Percentiles rank a stretch among this genome's conserved stretches.
These are phyloP conservation scores for Linyphia triangularis DNA, from an alignment of 2,888 invertebrate species.

Conservation along the genomic window DNA sequence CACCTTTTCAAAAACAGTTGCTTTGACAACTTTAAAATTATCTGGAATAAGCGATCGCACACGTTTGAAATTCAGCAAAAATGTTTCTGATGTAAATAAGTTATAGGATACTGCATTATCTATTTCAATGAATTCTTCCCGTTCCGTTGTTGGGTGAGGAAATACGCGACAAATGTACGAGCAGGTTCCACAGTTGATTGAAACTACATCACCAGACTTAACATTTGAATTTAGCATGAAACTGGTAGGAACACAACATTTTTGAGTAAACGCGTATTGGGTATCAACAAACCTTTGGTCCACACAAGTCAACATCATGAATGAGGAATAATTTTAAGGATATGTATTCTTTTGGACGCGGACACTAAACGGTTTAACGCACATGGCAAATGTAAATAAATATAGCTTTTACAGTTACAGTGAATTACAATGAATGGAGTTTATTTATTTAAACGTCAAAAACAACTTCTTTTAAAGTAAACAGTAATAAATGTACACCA, in stretches of 20 bases:
- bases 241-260: constrained; percentile 9
- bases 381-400: too few species aligned
- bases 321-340: too few species aligned
- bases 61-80: neutral
- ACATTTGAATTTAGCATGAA: neutral
- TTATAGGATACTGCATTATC: constrained; percentile 30
- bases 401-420: too few species aligned
- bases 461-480: too few species aligned
- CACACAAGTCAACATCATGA: neutral
- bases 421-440: too few species aligned
- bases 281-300: neutral
- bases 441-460: too few species aligned
- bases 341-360: too few species aligned
- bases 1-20: constrained; percentile 9
- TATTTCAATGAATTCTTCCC: neutral
- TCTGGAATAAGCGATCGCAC: neutral
- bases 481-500: too few species aligned
- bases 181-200: neutral
- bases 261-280: constrained; percentile 18
- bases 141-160: neutral
- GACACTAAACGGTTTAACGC: too few species aligned
- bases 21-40: neutral
- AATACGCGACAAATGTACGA: constrained; percentile 16
- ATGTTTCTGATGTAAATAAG: neutral
- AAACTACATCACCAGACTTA: constrained; percentile 3